Conservation (phyloP, 2,113 vertebrate genomes). For the Nipponia nippon region DNA sequence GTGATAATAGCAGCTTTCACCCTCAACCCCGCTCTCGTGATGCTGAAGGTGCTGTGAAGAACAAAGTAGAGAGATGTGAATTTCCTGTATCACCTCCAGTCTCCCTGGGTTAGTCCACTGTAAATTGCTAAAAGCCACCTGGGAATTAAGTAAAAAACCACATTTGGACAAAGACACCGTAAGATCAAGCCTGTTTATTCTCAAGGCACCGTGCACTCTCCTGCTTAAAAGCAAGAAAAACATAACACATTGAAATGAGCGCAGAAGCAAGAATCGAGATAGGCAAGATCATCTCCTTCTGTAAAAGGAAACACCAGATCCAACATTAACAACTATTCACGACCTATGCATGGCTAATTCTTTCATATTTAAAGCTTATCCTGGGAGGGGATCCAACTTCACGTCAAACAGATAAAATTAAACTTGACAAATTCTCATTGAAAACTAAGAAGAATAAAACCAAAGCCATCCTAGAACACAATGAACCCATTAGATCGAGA, state of each 20-base stretch:
- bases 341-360: background rate
- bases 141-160: background rate
- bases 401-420: background rate
- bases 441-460: conserved; percentile 6
- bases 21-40: conserved; percentile 91
- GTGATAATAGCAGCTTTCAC: conserved; percentile 96
- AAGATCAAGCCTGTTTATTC: background rate
- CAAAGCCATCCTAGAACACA: background rate
- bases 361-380: background rate
- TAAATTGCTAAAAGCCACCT: background rate
- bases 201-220: background rate
- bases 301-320: background rate
- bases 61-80: background rate
- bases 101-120: background rate
- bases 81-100: background rate
- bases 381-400: background rate
- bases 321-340: background rate
- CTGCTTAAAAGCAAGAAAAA: background rate
- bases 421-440: background rate
- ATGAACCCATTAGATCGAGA: background rate
- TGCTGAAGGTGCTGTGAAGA: conserved; percentile 93
- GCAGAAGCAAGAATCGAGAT: background rate
- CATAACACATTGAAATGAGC: background rate
- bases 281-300: background rate
- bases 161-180: background rate